Percentiles rank a stretch among this genome's conserved stretches.
Evolutionary conservation across 1,140 invertebrate species (phyloP).

Genomic region (Asbolus verrucosus): DNA sequence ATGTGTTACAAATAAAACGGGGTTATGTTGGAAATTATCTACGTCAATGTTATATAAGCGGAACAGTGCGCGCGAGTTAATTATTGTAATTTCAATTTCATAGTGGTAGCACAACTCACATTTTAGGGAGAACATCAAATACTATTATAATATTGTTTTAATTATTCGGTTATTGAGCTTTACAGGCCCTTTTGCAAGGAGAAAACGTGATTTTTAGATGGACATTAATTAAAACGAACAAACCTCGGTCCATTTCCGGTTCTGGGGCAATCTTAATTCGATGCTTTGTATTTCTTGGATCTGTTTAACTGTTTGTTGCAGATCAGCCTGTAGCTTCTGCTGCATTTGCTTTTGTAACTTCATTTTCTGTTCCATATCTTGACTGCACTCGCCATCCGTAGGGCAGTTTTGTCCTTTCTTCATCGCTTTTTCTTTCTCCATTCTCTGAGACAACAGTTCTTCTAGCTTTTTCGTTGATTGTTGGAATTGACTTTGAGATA

Average conservation of each 20-base stretch:
- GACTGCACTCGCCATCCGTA: slow-evolving; percentile 53
- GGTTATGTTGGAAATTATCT: background rate
- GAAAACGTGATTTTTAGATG: background rate
- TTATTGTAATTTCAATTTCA: background rate
- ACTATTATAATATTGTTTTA: too few relatives aligned
- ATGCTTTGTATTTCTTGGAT: slow-evolving; percentile 65
- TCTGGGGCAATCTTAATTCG: slow-evolving; percentile 63
- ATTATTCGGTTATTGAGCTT: background rate
- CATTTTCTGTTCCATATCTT: slow-evolving; percentile 61
- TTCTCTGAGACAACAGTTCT: slow-evolving; percentile 62
- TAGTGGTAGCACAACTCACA: too few relatives aligned
- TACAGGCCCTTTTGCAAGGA: background rate
- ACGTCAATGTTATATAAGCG: background rate
- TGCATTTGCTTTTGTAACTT: slow-evolving; percentile 64
- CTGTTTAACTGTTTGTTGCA: slow-evolving; percentile 64
- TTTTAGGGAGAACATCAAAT: too few relatives aligned
- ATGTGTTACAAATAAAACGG: slow-evolving; percentile 3
- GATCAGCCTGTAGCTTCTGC: slow-evolving; percentile 64
- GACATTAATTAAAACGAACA: slow-evolving; percentile 18
- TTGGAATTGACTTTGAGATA: slow-evolving; percentile 61
- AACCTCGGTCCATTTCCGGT: slow-evolving; percentile 64
- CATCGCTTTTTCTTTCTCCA: slow-evolving; percentile 59
- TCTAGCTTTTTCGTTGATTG: slow-evolving; percentile 64
- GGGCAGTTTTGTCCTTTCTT: slow-evolving; percentile 53
- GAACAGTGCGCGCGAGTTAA: background rate